These are phyloP conservation scores for Xylota segnis DNA, from an alignment of 2,888 invertebrate genomes.

Conservation along the genomic window DNA sequence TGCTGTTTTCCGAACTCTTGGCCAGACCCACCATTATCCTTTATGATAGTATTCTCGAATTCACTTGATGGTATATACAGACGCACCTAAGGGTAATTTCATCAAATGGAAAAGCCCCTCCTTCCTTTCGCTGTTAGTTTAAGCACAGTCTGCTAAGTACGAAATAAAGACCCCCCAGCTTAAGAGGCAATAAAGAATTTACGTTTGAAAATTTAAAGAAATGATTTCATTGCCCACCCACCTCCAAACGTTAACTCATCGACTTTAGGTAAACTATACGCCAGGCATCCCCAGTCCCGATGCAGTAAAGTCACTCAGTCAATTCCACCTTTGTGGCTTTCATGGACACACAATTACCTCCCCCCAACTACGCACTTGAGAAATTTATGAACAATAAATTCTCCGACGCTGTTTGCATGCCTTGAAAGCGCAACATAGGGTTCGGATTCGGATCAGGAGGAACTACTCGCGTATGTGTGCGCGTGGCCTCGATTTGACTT, in stretches of 20 bases:
- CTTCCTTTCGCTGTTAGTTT: neutral
- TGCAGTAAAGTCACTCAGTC: slow-evolving; percentile 39
- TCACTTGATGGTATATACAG: too few relatives aligned
- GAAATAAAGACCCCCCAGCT: slow-evolving; percentile 16
- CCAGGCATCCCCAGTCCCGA: neutral
- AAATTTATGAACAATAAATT: slow-evolving; percentile 71
- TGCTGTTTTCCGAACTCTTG: too few relatives aligned
- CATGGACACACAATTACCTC: slow-evolving; percentile 62
- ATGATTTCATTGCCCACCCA: slow-evolving; percentile 35
- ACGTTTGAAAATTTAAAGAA: slow-evolving; percentile 36
- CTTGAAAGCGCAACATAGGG: slow-evolving; percentile 21
- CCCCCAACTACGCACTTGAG: slow-evolving; percentile 62
- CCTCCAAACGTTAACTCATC: neutral
- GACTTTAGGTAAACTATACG: slow-evolving; percentile 2
- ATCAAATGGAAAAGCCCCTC: neutral
- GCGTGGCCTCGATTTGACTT: slow-evolving; percentile 50
- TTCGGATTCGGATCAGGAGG: slow-evolving; percentile 11
- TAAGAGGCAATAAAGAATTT: slow-evolving; percentile 30
- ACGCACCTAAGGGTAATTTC: neutral
- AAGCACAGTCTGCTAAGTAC: neutral
- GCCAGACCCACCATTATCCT: too few relatives aligned
- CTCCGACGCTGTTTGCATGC: slow-evolving; percentile 41
- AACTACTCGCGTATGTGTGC: slow-evolving; percentile 16
- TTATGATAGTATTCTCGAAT: too few relatives aligned
- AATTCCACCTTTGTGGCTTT: slow-evolving; percentile 64